phyloP scores from a whole-genome alignment of 2,888 invertebrate genomes.

The Spisula solida region DNA sequence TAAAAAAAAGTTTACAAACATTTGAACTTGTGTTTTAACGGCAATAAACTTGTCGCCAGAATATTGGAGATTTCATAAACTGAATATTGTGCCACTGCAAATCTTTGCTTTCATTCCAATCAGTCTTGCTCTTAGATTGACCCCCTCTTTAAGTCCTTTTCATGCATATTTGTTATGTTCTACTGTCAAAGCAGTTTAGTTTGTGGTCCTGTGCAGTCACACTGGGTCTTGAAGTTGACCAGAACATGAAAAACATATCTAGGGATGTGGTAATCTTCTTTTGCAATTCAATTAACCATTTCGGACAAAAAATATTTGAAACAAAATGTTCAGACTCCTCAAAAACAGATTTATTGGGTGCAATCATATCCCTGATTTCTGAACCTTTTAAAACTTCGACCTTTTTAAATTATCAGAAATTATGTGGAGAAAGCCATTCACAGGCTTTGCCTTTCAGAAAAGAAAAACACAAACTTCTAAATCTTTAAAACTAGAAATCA shows the following conservation, averaged over 20 bases:
- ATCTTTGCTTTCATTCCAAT: not conserved
- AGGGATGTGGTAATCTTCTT: too few relatives aligned
- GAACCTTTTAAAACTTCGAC: too few relatives aligned
- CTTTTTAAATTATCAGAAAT: too few relatives aligned
- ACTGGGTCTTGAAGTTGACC: not conserved
- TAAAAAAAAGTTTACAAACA: not conserved
- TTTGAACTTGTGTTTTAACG: not conserved
- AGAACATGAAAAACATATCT: not conserved
- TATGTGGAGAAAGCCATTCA: too few relatives aligned
- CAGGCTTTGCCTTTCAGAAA: too few relatives aligned
- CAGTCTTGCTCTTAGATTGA: conserved; percentile 1
- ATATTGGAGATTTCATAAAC: not conserved
- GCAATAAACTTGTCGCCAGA: not conserved
- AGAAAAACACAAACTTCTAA: too few relatives aligned
- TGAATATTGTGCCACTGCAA: too few relatives aligned
- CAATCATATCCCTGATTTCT: too few relatives aligned
- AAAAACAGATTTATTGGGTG: too few relatives aligned
- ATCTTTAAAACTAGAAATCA: not conserved
- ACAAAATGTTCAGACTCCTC: too few relatives aligned
- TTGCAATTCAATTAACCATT: too few relatives aligned
- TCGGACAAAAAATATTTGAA: too few relatives aligned
- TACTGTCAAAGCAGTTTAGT: not conserved
- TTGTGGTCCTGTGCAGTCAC: not conserved
- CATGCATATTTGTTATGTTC: not conserved
- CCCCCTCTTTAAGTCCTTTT: not conserved